A percentile compares a stretch with the other conserved stretches of the same genome.
These are phyloP conservation scores for Argynnis bischoffii DNA, from an alignment of 2,888 invertebrate genomes.

Conservation along the genomic window DNA sequence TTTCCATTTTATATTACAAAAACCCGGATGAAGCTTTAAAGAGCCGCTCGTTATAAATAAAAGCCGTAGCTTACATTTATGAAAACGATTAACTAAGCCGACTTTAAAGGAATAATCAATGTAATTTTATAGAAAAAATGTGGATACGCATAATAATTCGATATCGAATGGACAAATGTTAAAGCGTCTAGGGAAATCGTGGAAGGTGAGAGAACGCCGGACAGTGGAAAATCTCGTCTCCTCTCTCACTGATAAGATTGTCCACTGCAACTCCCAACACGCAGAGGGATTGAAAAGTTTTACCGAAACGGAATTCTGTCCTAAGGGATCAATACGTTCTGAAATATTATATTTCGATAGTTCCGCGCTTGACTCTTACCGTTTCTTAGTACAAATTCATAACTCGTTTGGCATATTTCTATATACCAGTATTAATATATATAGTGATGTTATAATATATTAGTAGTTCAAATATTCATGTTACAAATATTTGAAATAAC, in stretches of 20 bases:
- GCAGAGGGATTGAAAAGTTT: constrained; percentile 80
- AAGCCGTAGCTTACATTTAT: constrained; percentile 16
- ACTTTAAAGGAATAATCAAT: constrained; percentile 20
- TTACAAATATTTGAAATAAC: not conserved
- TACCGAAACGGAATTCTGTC: constrained; percentile 76
- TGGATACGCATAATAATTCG: constrained; percentile 72
- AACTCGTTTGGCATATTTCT: constrained; percentile 47
- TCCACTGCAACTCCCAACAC: constrained; percentile 81
- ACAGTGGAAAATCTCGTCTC: constrained; percentile 78
- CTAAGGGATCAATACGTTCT: constrained; percentile 78
- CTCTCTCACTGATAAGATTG: constrained; percentile 77
- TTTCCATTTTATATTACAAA: constrained; percentile 21
- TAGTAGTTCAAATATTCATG: too few species aligned
- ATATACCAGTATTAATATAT: constrained; percentile 11
- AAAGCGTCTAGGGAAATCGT: constrained; percentile 71
- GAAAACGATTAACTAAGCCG: constrained; percentile 21
- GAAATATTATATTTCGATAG: constrained; percentile 78
- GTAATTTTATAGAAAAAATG: constrained; percentile 52
- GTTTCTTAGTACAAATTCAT: constrained; percentile 57
- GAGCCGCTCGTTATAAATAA: constrained; percentile 22
- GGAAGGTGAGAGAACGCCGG: constrained; percentile 74
- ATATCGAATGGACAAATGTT: constrained; percentile 70
- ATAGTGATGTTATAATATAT: not conserved
- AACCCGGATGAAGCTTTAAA: constrained; percentile 21
- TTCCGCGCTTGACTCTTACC: constrained; percentile 53